Evolutionary conservation across 1,140 invertebrate genomes (phyloP).

Genomic region (Eufriesea mexicana): DNA sequence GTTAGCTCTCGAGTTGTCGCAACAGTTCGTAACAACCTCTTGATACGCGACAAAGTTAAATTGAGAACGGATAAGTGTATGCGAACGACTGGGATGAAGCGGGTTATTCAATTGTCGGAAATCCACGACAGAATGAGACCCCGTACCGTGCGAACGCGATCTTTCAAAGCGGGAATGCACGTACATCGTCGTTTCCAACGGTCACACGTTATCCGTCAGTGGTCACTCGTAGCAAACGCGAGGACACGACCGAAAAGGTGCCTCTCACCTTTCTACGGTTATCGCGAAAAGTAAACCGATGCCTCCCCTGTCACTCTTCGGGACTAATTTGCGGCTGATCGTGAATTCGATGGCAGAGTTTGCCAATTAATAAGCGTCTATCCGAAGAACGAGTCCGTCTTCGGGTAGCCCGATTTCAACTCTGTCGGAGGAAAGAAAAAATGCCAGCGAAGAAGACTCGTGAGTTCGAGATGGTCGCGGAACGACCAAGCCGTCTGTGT

Average conservation of each 20-base stretch:
- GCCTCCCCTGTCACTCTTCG: background rate
- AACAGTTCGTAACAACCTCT: slow-evolving; percentile 14
- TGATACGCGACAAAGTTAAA: slow-evolving; percentile 20
- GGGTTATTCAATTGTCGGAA: slow-evolving; percentile 3
- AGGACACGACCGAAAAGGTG: too few relatives aligned
- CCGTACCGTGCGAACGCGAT: background rate
- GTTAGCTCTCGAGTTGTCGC: background rate
- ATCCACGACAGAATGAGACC: background rate
- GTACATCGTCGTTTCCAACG: too few relatives aligned
- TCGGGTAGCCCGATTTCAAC: slow-evolving; percentile 8
- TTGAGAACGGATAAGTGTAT: slow-evolving; percentile 16
- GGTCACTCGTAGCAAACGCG: too few relatives aligned
- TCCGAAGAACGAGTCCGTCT: background rate
- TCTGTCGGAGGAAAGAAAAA: background rate
- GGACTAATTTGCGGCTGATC: background rate
- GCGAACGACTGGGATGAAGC: background rate
- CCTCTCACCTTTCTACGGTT: background rate
- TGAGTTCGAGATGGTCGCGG: slow-evolving; percentile 26
- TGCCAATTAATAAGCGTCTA: background rate
- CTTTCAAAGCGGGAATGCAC: background rate
- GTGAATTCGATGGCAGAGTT: background rate
- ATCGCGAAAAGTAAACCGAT: background rate
- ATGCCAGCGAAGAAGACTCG: background rate
- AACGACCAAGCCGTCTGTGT: slow-evolving; percentile 7
- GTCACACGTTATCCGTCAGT: too few relatives aligned